Evolutionary conservation across 2,797 vertebrate genomes (phyloP), one percentile per base, ranked within the genome.

Genomic region (Sebastiscus albofasciatus): DNA sequence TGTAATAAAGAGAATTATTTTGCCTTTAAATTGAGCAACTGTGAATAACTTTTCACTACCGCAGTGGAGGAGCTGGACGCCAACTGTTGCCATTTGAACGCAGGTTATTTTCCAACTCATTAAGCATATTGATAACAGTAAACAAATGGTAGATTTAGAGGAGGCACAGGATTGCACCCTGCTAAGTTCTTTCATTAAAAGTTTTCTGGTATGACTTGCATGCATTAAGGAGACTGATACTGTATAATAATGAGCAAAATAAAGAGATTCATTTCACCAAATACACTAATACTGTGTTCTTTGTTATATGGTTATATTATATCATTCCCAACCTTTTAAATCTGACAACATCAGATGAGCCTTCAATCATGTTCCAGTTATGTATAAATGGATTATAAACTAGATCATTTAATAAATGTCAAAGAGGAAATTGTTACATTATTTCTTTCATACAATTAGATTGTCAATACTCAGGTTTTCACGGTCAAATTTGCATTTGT

Each of bases 81-180:
- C 83, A 86, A 86, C 84, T 72, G 78, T 84, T 87, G 74, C 73
- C 46, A 73, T 90, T 84, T 86, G 72, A 88, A 89, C 75, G 80
- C 69, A 90, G 79, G 74, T 84, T 84, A 90, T 92, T 90, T 90
- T 91, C 87, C 87, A 90, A 75, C 72, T 88, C 85, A 93, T 89
- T 88, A 86, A 78, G 60, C 79, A 79, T 83, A 88, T 86, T 87
- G 87, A 88, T 75, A 90, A 88, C 75, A 75, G 79, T 82, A 89
- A 91, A 91, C 84, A 90, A 91, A 90, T 72, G 62, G 73, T 74
- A 68, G 68, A 84, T 81, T 87, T 82, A 83, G 66, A 81, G 56
- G 42, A 64, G 52, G 62, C 61, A 13, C 8, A 49, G 62, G 71
- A 75, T 39, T 4, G 61, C 73, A 69, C 36, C 81, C 62, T 1